Percentiles rank a stretch among this genome's conserved stretches.
These are phyloP conservation scores for Catharus minimus DNA, from an alignment of 2,113 vertebrate species.

Conservation along the genomic window DNA sequence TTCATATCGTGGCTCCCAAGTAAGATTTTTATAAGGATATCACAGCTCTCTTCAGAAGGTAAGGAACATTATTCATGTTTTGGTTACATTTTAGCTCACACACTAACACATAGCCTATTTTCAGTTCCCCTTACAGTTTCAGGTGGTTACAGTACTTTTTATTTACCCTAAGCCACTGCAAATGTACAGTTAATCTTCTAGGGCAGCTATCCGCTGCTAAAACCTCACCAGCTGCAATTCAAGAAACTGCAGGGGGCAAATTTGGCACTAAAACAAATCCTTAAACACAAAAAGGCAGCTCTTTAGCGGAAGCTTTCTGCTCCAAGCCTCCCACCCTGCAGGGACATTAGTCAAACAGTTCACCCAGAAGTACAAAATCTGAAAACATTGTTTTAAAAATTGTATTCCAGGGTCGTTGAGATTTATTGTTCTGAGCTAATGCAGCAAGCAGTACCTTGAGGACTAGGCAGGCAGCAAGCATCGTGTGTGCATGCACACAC, in stretches of 20 bases:
- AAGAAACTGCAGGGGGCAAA: not conserved
- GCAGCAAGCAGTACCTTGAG: not conserved
- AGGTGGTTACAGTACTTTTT: not conserved
- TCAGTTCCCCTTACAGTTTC: not conserved
- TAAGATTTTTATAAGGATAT: not conserved
- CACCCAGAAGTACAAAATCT: not conserved
- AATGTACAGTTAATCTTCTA: not conserved
- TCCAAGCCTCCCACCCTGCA: not conserved
- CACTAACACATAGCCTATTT: accelerated
- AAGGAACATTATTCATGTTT: not conserved
- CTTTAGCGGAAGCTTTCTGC: not conserved
- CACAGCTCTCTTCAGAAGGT: not conserved
- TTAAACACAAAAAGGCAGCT: not conserved
- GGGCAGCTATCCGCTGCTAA: not conserved
- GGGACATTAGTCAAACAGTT: not conserved
- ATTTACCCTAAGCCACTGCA: not conserved
- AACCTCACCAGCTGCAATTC: not conserved
- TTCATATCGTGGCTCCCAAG: not conserved
- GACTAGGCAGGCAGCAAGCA: not conserved
- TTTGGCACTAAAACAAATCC: not conserved
- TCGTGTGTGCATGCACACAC: accelerated
- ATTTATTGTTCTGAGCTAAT: not conserved
- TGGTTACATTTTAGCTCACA: not conserved
- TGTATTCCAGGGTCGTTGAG: not conserved
- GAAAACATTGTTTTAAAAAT: not conserved